These are phyloP conservation scores for Microctonus aethiopoides DNA, from an alignment of 2,888 invertebrate genomes.

Conservation along the genomic window DNA sequence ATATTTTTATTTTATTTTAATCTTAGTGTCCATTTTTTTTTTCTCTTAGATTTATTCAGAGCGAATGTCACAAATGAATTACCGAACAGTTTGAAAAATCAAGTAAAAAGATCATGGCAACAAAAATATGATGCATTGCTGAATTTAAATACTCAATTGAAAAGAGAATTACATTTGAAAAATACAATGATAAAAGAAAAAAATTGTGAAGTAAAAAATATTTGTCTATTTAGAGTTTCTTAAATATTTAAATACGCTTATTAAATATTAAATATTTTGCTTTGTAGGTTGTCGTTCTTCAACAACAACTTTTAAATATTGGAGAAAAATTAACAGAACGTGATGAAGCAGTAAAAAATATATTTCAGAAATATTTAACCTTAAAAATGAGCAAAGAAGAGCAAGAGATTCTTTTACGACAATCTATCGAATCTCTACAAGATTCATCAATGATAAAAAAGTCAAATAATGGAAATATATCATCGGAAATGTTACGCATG, in stretches of 20 bases:
- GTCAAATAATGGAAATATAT: conserved; percentile 28
- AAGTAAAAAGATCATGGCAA: conserved; percentile 54
- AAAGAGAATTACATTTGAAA: conserved; percentile 39
- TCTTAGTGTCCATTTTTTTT: neutral
- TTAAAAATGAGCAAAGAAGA: conserved; percentile 50
- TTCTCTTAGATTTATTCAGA: conserved; percentile 52
- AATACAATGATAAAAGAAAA: conserved; percentile 43
- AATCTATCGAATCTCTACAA: conserved; percentile 46
- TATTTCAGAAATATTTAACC: conserved; percentile 46
- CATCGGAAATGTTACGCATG: conserved; percentile 32
- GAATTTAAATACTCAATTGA: conserved; percentile 46
- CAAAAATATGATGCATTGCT: conserved; percentile 53
- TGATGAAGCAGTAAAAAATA: conserved; percentile 44
- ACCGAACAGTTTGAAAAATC: conserved; percentile 47
- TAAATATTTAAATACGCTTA: neutral
- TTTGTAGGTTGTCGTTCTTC: conserved; percentile 46
- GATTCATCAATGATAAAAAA: conserved; percentile 40
- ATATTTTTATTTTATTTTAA: neutral
- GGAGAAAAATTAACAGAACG: conserved; percentile 45
- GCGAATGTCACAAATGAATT: conserved; percentile 49
- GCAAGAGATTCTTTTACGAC: conserved; percentile 44
- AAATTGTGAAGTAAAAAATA: conserved; percentile 13
- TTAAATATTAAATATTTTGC: neutral
- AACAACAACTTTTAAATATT: conserved; percentile 46
- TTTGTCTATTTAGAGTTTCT: neutral